Evolutionary conservation across 2,113 vertebrate species (phyloP), one percentile per base, ranked within the genome.

Genomic region (Fukomys damarensis): DNA sequence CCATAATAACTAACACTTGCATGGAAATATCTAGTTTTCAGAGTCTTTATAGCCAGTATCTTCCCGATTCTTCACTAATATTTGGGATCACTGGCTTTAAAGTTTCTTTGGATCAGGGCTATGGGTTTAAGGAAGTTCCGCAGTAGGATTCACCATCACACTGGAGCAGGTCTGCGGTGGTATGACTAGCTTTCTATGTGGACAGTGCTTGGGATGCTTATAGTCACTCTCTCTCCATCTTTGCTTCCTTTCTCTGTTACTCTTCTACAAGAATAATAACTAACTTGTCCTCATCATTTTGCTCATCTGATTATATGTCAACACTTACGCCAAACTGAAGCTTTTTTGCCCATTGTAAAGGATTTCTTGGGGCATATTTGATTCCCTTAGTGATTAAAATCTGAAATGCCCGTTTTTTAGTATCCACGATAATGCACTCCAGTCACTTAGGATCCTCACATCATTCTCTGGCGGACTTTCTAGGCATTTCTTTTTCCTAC

Each of bases 1-100:
- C 43, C 74, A 38, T 93, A 95, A 95, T 93, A 94, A 91, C 93
- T 97, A 93, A 91, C 80, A 93, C 95, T 96, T 97, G 84, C 77
- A 82, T 92, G n/a, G n/a, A 88, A 93, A 43, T 85, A 87, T 95
- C 82, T 94, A n/a, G 35, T 90, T 93, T 70, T 11, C n/a, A 0
- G 8, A 74, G 84, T 89, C 68, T 96, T 96, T 86, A 68, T 22
- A 38, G 79, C 46, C 13, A 22, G 95, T 81, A 30, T 66, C 7
- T 92, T 91, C 41, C 66, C 72, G 85, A 22, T 22, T 70, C 52
- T 49, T 93, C 30, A 41, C 41, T 58, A 72, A 59, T 43, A 63
- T 28, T 86, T 32, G 89, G 63, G 30, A 86, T 46, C 41, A 5
- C 49, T 41, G 93, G 46, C 79, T 74, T 24, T 79, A 70, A 88